A percentile compares a stretch with the other conserved stretches of the same genome.
These are phyloP conservation scores for Protosalanx chinensis DNA, from an alignment of 2,797 vertebrate species.

Conservation along the genomic window DNA sequence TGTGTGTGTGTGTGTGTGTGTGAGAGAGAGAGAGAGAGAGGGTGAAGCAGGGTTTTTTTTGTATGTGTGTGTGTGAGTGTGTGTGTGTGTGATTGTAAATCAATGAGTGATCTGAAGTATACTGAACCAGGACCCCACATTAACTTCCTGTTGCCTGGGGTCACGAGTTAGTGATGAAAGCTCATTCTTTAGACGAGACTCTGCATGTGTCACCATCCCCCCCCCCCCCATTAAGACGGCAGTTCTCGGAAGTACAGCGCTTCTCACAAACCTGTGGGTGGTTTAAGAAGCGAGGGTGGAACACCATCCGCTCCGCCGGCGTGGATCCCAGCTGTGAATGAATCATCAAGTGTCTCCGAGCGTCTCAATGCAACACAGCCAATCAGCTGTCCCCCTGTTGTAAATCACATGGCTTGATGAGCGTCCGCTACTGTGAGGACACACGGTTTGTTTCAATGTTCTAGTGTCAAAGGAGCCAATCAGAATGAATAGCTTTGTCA, in stretches of 20 bases:
- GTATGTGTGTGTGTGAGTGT: too few species aligned
- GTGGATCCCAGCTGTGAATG: not conserved
- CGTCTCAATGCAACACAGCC: not conserved
- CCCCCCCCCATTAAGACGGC: slow-evolving; percentile 1
- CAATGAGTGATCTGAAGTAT: slow-evolving; percentile 22
- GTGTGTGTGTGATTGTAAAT: not conserved
- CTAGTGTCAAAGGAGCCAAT: not conserved
- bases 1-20: not conserved
- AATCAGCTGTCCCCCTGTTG: not conserved
- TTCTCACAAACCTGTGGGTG: slow-evolving; percentile 9
- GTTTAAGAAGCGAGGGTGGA: not conserved
- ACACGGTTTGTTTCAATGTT: not conserved
- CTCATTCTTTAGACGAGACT: slow-evolving; percentile 9
- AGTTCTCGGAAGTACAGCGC: slow-evolving; percentile 3
- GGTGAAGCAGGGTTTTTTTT: not conserved
- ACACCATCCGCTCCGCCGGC: too few species aligned
- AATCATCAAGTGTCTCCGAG: not conserved
- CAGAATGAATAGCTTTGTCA: not conserved
- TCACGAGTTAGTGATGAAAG: slow-evolving; percentile 6
- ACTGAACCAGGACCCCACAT: slow-evolving; percentile 8
- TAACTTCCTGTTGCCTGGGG: slow-evolving; percentile 9
- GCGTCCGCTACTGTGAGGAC: not conserved
- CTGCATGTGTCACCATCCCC: slow-evolving; percentile 11
- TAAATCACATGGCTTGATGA: not conserved
- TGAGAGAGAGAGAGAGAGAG: not conserved